These are phyloP conservation scores for Trachelus troglodyta DNA, from an alignment of 2,888 invertebrate species.

Conservation along the genomic window DNA sequence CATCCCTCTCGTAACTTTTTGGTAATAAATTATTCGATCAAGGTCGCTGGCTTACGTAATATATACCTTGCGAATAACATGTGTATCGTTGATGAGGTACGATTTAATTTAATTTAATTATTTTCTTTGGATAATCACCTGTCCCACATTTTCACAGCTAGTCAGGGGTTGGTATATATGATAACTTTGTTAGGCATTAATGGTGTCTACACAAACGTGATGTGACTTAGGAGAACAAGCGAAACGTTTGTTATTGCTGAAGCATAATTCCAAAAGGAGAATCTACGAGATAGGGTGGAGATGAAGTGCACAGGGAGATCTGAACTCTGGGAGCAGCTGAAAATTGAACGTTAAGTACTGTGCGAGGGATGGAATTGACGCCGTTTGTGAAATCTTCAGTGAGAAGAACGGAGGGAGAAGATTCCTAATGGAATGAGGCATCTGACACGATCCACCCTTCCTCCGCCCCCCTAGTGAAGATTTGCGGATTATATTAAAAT, in stretches of 20 bases:
- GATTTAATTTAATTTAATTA: not conserved
- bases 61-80: not conserved
- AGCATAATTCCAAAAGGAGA: constrained; percentile 27
- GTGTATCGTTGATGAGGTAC: no score
- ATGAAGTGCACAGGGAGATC: constrained; percentile 18
- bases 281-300: not conserved
- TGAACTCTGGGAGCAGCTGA: constrained; percentile 25
- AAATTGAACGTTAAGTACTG: constrained; percentile 35
- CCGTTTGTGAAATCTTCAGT: not conserved
- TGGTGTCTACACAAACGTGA: not conserved
- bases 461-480: not conserved
- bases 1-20: not conserved
- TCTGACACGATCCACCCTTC: not conserved
- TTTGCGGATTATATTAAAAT: not conserved
- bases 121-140: not conserved
- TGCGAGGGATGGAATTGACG: constrained; percentile 15
- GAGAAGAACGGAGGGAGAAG: not conserved
- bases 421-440: not conserved
- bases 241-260: constrained; percentile 28
- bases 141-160: not conserved
- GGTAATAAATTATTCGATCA: not conserved
- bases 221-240: not conserved
- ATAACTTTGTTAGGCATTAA: not conserved
- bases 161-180: not conserved
- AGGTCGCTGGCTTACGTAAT: not conserved